Evolutionary conservation across 1,140 invertebrate genomes (phyloP), one percentile per base, ranked within the genome.

Genomic region (Eumaeus atala): DNA sequence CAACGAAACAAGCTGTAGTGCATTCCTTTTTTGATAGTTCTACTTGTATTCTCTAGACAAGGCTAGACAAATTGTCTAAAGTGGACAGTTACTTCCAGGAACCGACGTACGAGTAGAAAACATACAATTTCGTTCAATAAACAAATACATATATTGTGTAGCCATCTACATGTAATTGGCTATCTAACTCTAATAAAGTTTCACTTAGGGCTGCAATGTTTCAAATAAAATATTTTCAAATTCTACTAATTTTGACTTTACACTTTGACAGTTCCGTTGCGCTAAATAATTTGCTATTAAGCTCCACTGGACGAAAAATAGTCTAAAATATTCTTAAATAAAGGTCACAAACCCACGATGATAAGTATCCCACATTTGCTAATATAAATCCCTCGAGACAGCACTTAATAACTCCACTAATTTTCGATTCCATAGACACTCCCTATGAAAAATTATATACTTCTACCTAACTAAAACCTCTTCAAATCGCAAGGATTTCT

Each of bases 261-360:
- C n/a, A 47, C 51, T 59, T 36, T 50, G 57, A n/a, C 51, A 44
- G 50, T 59, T 59, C 51, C 57, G 54, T 35, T 59, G 57, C 7
- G 54, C 21, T 54, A 59, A 42, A 18, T 14, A 56, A 12, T 21
- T 56, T 28, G 28, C 8, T 17, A 40, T 49, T 40, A 49, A 9
- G 10, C 33, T 10, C 35, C 21, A 49, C 21, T 12, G 9, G 44
- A 48, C 21, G 10, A 9, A 47, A 55, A 10, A 55, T 17, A 4
- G 37, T 49, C 36, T 44, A 55, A 10, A 37, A 55, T 48, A 48
- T 17, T 12, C 36, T 49, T 37, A 48, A 56, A 56, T 14, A 49
- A 4, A 9, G 21, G 17, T n/a, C n/a, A n/a, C n/a, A n/a, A n/a
- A n/a, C n/a, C 47, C 16, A n/a, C 4, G 33, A 38, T 37, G 21